Conservation (phyloP, 92 coral and sea anemone species). For the Palythoa grandis region DNA sequence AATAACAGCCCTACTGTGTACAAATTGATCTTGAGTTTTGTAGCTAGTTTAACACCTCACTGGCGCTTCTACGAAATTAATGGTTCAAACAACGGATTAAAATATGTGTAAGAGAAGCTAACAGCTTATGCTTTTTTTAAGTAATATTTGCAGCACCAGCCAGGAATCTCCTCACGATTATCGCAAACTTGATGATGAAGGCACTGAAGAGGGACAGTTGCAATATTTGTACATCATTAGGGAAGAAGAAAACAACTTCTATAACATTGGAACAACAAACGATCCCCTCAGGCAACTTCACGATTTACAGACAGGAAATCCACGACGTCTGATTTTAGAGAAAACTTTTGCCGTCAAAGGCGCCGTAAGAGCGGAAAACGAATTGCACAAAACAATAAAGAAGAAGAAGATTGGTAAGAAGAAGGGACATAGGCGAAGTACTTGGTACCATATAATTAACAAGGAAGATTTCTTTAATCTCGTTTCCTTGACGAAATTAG, state of each 20-base stretch:
- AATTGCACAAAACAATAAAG: neutral
- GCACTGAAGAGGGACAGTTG: neutral
- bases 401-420: neutral
- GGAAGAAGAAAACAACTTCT: neutral
- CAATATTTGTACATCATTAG: neutral
- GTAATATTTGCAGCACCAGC: neutral
- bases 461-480: neutral
- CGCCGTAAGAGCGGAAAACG: neutral
- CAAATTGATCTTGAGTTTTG: too few species aligned
- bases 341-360: neutral
- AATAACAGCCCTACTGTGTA: too few species aligned
- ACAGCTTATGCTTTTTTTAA: too few species aligned
- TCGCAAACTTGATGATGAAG: neutral
- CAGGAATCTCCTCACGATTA: neutral
- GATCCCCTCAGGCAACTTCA: neutral
- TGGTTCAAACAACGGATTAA: too few species aligned
- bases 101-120: too few species aligned
- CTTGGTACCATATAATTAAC: neutral
- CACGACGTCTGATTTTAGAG: too few species aligned
- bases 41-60: too few species aligned
- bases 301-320: too few species aligned
- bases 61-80: too few species aligned
- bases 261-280: neutral
- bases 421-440: neutral
- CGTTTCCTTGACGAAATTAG: too few species aligned